Conservation (phyloP, 1,140 invertebrate species). For the Pentalonia nigronervosa region DNA sequence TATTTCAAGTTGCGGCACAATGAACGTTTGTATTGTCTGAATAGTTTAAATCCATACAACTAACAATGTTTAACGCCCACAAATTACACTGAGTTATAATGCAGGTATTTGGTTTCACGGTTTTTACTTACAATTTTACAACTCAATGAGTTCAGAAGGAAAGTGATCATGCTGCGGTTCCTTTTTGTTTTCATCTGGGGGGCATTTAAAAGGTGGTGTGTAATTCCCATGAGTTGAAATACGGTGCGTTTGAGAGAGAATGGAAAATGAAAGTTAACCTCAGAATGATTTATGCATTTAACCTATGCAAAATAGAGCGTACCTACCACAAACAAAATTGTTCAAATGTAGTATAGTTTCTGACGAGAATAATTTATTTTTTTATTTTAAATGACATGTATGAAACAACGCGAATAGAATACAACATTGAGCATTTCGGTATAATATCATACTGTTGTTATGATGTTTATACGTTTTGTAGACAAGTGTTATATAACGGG, state of each 20-base stretch:
- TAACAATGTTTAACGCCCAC: not conserved
- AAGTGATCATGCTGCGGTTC: not conserved
- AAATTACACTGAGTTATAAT: not conserved
- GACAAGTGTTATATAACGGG: not conserved
- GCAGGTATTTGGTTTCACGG: not conserved
- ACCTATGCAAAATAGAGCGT: not conserved
- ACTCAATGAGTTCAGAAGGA: not conserved
- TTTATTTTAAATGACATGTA: not conserved
- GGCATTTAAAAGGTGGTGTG: not conserved
- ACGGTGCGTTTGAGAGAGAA: not conserved
- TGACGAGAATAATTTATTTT: not conserved
- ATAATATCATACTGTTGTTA: not conserved
- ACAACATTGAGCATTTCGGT: not conserved
- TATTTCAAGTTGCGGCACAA: not conserved
- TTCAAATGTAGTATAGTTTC: not conserved
- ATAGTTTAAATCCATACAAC: not conserved
- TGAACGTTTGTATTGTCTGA: not conserved
- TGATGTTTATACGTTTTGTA: not conserved
- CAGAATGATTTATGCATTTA: conserved; percentile 5
- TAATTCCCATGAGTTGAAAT: not conserved
- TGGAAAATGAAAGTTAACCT: not conserved
- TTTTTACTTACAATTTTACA: not conserved
- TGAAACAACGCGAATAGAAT: not conserved
- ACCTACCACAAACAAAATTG: not conserved
- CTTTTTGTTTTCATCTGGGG: conserved; percentile 17